Evolutionary conservation across 2,888 invertebrate species (phyloP).

Genomic region (Didymodactylos carnosus): DNA sequence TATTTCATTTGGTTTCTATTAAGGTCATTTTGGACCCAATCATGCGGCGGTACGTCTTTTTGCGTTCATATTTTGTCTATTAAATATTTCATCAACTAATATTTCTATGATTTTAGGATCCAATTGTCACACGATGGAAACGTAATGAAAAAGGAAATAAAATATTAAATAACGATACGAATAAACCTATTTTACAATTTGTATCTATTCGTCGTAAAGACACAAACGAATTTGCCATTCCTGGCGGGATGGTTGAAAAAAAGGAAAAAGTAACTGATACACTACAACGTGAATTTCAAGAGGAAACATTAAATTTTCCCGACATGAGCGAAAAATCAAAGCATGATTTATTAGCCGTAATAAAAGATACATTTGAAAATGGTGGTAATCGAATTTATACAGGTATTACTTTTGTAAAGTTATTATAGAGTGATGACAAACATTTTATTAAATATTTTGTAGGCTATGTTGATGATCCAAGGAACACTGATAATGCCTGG

Average conservation of each 20-base stretch:
- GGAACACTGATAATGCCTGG: conserved; percentile 93
- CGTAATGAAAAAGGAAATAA: conserved; percentile 20
- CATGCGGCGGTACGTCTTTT: conserved; percentile 94
- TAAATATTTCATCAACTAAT: conserved; percentile 27
- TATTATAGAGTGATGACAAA: conserved; percentile 6
- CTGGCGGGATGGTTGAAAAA: conserved; percentile 77
- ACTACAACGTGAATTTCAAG: conserved; percentile 72
- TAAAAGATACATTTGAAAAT: conserved; percentile 47
- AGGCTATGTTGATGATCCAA: conserved; percentile 86
- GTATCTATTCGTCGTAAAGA: conserved; percentile 70
- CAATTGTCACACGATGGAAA: conserved; percentile 28
- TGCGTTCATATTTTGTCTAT: conserved; percentile 61
- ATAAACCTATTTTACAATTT: conserved; percentile 52
- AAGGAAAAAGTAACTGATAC: conserved; percentile 63
- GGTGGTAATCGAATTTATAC: conserved; percentile 22
- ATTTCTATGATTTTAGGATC: no score
- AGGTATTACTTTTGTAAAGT: conserved; percentile 20
- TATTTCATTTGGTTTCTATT: not conserved
- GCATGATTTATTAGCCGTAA: conserved; percentile 27
- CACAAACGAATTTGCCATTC: conserved; percentile 73
- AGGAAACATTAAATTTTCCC: conserved; percentile 67
- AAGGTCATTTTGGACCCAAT: conserved; percentile 88
- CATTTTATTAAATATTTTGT: conserved; percentile 45
- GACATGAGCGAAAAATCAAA: conserved; percentile 36
- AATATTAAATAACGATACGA: conserved; percentile 19